Conservation (phyloP, 2,797 vertebrate species). For the Acrossocheilus fasciatus region DNA sequence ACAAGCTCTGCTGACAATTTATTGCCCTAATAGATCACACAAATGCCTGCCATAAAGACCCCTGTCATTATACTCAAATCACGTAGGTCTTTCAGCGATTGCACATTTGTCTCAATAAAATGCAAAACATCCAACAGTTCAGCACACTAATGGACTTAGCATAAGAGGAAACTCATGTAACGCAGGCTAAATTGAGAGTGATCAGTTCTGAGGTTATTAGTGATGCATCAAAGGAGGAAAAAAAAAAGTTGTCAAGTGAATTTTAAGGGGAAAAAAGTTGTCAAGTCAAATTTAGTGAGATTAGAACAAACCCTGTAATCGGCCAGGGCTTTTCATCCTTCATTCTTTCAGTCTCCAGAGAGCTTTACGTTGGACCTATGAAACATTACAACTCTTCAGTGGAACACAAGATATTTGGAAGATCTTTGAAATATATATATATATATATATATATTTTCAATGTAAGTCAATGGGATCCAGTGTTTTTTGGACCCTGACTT, state of each 20-base stretch:
- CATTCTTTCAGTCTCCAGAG: background rate
- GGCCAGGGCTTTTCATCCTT: constrained; percentile 1
- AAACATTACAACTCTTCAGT: background rate
- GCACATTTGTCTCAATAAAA: constrained; percentile 64
- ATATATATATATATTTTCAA: too few species aligned
- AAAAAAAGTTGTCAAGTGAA: background rate
- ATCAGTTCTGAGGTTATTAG: constrained; percentile 36
- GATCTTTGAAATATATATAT: too few species aligned
- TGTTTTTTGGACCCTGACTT: background rate
- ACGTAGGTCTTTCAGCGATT: constrained; percentile 45
- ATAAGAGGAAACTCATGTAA: constrained; percentile 45
- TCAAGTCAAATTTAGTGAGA: constrained; percentile 2
- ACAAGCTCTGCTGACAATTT: constrained; percentile 52
- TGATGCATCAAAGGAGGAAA: constrained; percentile 30
- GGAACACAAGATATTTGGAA: background rate
- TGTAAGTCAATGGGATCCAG: background rate
- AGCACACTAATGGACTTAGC: constrained; percentile 36
- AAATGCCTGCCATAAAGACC: constrained; percentile 59
- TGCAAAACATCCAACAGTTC: constrained; percentile 38
- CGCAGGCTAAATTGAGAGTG: constrained; percentile 41
- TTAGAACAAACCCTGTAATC: background rate
- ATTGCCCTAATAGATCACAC: constrained; percentile 63
- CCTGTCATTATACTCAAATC: constrained; percentile 55
- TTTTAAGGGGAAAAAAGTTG: background rate
- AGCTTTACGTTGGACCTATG: background rate